These are phyloP conservation scores for Pachyramphus minor DNA, from an alignment of 2,113 vertebrate genomes.

Conservation along the genomic window DNA sequence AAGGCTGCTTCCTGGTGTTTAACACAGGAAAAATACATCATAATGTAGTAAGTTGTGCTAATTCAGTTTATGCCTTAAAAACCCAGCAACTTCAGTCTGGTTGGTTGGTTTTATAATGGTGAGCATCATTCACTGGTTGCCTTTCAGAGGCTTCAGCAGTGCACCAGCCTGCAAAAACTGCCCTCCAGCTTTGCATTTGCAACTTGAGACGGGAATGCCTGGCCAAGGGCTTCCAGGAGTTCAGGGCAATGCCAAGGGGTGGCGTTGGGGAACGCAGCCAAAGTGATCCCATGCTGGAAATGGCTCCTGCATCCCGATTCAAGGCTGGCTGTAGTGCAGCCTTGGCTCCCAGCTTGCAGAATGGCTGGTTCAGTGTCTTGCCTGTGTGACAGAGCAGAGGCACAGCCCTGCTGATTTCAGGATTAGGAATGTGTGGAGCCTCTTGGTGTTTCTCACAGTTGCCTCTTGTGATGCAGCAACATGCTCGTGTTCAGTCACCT, in stretches of 20 bases:
- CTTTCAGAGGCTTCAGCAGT: neutral
- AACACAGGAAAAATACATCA: neutral
- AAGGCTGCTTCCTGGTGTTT: neutral
- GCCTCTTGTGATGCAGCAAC: neutral
- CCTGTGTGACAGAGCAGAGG: neutral
- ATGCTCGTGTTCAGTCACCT: neutral
- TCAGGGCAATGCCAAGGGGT: neutral
- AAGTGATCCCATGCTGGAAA: neutral
- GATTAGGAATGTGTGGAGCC: neutral
- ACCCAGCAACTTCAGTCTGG: neutral
- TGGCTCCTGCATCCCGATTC: neutral
- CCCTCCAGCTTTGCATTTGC: neutral
- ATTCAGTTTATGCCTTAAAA: neutral
- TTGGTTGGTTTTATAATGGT: neutral
- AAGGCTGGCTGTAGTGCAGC: neutral
- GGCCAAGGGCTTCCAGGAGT: neutral
- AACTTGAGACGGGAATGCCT: neutral
- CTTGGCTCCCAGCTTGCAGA: neutral
- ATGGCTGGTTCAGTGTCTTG: neutral
- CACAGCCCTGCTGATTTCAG: neutral
- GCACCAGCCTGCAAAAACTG: neutral
- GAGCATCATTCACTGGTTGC: neutral
- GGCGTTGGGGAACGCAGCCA: neutral
- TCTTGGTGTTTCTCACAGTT: neutral
- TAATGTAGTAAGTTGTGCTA: neutral